These are phyloP conservation scores for Lamproptera curius DNA, from an alignment of 2,888 invertebrate species.

Conservation along the genomic window DNA sequence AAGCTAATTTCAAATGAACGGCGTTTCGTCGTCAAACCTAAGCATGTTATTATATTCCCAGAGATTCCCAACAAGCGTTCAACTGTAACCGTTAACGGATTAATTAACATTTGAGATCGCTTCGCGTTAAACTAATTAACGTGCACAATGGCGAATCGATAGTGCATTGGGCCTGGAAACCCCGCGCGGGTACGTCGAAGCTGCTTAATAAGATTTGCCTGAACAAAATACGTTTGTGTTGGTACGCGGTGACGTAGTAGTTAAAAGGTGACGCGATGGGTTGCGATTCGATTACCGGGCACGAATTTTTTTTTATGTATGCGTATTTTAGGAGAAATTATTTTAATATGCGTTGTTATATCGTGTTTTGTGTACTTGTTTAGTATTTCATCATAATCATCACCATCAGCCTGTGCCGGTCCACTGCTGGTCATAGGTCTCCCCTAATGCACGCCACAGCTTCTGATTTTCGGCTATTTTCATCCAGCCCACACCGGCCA, in stretches of 20 bases:
- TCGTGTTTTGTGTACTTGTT: too few species aligned
- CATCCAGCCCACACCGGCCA: too few species aligned
- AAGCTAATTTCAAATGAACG: neutral
- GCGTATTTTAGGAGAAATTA: too few species aligned
- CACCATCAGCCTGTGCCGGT: too few species aligned
- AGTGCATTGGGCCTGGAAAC: slow-evolving; percentile 8
- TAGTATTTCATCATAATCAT: too few species aligned
- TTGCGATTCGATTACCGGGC: slow-evolving; percentile 31
- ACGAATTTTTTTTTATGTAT: too few species aligned
- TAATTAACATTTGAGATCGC: slow-evolving; percentile 5
- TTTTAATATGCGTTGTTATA: too few species aligned
- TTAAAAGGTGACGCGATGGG: slow-evolving; percentile 20
- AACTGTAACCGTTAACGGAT: neutral
- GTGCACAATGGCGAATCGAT: slow-evolving; percentile 13
- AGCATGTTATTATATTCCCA: neutral
- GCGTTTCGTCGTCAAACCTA: neutral
- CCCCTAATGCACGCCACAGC: too few species aligned
- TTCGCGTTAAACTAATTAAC: slow-evolving; percentile 15
- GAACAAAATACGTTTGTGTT: slow-evolving; percentile 54
- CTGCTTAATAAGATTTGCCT: slow-evolving; percentile 53
- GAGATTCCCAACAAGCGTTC: neutral
- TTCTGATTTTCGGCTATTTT: too few species aligned
- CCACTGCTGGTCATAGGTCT: too few species aligned
- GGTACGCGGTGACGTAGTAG: neutral
- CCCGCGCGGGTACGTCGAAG: slow-evolving; percentile 16